phyloP scores from a whole-genome alignment of 1,140 invertebrate genomes.

The Lamellibrachia luymesi region DNA sequence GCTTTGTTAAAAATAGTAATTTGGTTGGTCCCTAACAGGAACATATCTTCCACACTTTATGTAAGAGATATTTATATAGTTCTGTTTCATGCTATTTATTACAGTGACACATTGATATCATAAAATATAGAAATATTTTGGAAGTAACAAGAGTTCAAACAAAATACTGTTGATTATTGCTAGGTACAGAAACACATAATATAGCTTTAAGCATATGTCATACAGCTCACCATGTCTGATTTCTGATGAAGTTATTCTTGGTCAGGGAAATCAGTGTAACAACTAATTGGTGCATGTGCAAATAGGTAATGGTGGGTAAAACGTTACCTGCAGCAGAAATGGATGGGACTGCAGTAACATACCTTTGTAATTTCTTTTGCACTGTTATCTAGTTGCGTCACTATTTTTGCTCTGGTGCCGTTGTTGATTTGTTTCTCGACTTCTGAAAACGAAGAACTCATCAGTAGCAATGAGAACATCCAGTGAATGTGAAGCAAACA shows the following conservation, averaged over 20 bases:
- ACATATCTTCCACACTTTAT: too few relatives aligned
- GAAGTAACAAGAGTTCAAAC: too few relatives aligned
- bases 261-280: neutral
- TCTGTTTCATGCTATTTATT: too few relatives aligned
- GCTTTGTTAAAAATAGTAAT: too few relatives aligned
- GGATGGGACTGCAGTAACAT: neutral
- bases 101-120: too few relatives aligned
- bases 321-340: neutral
- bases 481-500: neutral
- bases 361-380: neutral
- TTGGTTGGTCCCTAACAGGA: too few relatives aligned
- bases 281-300: neutral
- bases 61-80: too few relatives aligned
- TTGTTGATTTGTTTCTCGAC: neutral
- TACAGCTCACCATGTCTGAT: neutral
- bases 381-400: neutral
- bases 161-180: too few relatives aligned
- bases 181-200: too few relatives aligned
- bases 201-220: too few relatives aligned
- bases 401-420: neutral
- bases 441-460: neutral
- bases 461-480: neutral
- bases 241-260: neutral
- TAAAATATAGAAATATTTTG: too few relatives aligned
- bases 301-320: neutral